Conservation (phyloP, 2,797 vertebrate species). For the Enteromius trimaculatus region DNA sequence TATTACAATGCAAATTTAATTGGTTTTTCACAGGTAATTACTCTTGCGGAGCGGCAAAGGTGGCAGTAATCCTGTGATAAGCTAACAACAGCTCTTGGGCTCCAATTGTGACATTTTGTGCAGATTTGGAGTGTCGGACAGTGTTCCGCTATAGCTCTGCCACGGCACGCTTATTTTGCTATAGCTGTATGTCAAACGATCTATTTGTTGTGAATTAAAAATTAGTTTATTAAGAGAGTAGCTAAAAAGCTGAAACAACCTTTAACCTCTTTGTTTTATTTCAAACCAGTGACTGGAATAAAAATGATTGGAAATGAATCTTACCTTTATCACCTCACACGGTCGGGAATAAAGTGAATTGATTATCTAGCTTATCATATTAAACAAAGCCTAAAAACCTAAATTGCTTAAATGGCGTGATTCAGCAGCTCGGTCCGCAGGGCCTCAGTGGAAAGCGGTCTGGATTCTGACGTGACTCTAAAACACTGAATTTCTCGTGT, state of each 20-base stretch:
- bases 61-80: slow-evolving; percentile 56
- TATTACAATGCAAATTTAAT: slow-evolving; percentile 61
- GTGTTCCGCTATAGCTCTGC: not conserved
- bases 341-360: not conserved
- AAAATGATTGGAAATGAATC: not conserved
- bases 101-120: slow-evolving; percentile 32
- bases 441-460: not conserved
- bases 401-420: not conserved
- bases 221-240: not conserved
- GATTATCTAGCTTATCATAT: not conserved
- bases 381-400: not conserved
- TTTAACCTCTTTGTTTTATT: slow-evolving; percentile 21
- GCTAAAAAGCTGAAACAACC: not conserved
- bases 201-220: not conserved
- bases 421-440: not conserved
- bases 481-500: not conserved
- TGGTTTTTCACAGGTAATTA: slow-evolving; percentile 63
- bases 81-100: slow-evolving; percentile 40
- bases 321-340: not conserved
- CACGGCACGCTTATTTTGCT: not conserved
- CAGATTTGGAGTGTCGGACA: slow-evolving; percentile 13
- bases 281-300: not conserved
- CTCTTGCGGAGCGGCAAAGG: slow-evolving; percentile 54
- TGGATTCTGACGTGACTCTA: not conserved
- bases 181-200: slow-evolving; percentile 1